Percentiles rank a stretch among this genome's conserved stretches.
These are phyloP conservation scores for Empis livida DNA, from an alignment of 2,888 invertebrate genomes.

Conservation along the genomic window DNA sequence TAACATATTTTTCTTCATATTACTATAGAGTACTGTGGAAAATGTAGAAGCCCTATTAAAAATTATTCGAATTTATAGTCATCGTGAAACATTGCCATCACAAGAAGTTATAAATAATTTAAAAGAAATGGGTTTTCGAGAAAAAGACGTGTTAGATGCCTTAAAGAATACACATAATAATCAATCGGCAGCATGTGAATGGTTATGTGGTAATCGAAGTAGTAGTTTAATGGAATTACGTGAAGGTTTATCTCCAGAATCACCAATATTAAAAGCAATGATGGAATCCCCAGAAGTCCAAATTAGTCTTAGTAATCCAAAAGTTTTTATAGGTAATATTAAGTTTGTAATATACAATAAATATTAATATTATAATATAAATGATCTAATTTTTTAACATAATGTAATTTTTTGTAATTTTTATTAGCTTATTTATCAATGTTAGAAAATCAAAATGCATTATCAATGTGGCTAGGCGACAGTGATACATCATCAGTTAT, in stretches of 20 bases:
- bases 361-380: too few relatives aligned
- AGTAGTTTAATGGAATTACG: slow-evolving; percentile 42
- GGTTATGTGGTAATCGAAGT: slow-evolving; percentile 47
- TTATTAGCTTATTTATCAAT: slow-evolving; percentile 50
- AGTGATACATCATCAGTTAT: slow-evolving; percentile 53
- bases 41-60: slow-evolving; percentile 32
- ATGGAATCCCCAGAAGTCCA: slow-evolving; percentile 51
- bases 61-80: slow-evolving; percentile 33
- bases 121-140: slow-evolving; percentile 48
- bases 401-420: too few relatives aligned
- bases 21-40: slow-evolving; percentile 21
- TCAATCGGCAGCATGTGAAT: slow-evolving; percentile 50
- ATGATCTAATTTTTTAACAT: too few relatives aligned
- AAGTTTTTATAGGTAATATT: slow-evolving; percentile 45
- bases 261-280: slow-evolving; percentile 49
- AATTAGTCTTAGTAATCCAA: slow-evolving; percentile 49
- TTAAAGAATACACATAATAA: slow-evolving; percentile 49
- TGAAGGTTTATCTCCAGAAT: slow-evolving; percentile 45
- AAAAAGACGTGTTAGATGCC: slow-evolving; percentile 43
- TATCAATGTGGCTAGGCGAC: slow-evolving; percentile 52
- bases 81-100: slow-evolving; percentile 29
- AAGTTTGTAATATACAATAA: not conserved
- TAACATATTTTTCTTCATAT: not conserved
- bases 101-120: slow-evolving; percentile 25
- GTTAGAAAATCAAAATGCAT: slow-evolving; percentile 48